Evolutionary conservation across 2,888 invertebrate species (phyloP), one percentile per base, ranked within the genome.

Genomic region (Erebia palarica): DNA sequence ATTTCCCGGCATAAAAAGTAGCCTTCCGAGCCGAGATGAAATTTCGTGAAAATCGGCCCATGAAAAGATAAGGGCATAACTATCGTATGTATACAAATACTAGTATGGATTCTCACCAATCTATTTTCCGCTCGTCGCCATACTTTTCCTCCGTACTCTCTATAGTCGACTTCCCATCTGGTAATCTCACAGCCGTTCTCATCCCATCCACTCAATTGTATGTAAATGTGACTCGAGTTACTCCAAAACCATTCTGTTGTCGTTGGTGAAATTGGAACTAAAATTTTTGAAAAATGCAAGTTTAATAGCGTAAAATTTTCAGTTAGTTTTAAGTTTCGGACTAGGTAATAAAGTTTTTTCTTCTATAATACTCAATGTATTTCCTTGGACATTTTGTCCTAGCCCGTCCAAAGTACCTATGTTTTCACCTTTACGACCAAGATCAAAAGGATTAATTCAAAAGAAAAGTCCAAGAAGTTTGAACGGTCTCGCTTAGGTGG

Each of bases 101-200:
- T 27, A 27, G 27, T 27, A 36, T 36, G 36, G 61, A 42, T 47
- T 65, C 85, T 84, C 72, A 93, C 92, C 69, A 91, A 68, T 81
- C 79, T 85, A 75, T 91, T 92, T 9, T 90, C 93, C 72, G 88
- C 92, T 75, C 85, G 86, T 58, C 75, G 87, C 94, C 95, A 95
- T 0, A 86, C 79, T 70, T 92, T 91, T n/a, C 86, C 86, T 0
- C 89, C 94, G 70, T 94, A 87, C 59, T 94, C 94, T 64, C 94
- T 93, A 78, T 95, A 95, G 79, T 97, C 96, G 8, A 98, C 95
- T 10, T 96, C 96, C 86, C 97, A 97, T 78, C 96, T 95, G 21
- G 95, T 95, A 78, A 98, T 96, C 55, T 96, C 95, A 85, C 98
- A 98, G 13, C 97, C 97, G 18, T 97, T 96, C 80, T 96, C 96